A percentile compares a stretch with the other conserved stretches of the same genome.
These are phyloP conservation scores for Odontamblyopus lacepedii DNA, from an alignment of 2,797 vertebrate genomes.

Conservation along the genomic window DNA sequence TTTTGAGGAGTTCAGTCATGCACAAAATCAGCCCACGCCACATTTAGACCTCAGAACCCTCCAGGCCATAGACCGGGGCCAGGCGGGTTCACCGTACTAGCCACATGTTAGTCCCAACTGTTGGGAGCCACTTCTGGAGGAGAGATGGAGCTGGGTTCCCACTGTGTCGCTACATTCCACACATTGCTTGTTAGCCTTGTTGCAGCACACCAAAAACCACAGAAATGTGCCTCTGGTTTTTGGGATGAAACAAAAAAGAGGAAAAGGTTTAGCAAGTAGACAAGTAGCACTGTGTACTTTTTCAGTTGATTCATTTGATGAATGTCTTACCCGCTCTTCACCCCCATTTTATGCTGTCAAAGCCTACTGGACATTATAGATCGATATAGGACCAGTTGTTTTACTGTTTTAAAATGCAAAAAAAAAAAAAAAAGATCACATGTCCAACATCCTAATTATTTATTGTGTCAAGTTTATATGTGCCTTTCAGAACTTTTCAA, in stretches of 20 bases:
- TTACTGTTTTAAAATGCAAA: no score
- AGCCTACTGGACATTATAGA: no score
- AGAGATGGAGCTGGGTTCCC: slow-evolving; percentile 44
- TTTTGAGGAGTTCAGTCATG: slow-evolving; percentile 18
- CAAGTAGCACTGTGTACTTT: slow-evolving; percentile 10
- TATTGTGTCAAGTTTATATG: no score
- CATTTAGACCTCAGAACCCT: slow-evolving; percentile 37
- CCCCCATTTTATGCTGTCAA: no score
- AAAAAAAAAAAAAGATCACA: no score
- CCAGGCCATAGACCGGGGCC: slow-evolving; percentile 36
- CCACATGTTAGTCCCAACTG: slow-evolving; percentile 28
- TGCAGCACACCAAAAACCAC: slow-evolving; percentile 44
- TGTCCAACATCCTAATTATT: no score
- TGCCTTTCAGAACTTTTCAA: no score
- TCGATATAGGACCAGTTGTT: no score
- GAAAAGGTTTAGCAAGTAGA: slow-evolving; percentile 27
- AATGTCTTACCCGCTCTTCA: no score
- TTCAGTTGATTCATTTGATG: neutral
- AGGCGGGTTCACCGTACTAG: slow-evolving; percentile 23
- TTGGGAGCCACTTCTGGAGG: slow-evolving; percentile 29
- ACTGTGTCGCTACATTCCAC: slow-evolving; percentile 56
- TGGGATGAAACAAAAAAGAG: slow-evolving; percentile 38
- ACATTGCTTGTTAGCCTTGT: slow-evolving; percentile 51
- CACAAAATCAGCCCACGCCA: slow-evolving; percentile 19
- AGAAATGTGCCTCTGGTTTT: slow-evolving; percentile 53